Evolutionary conservation across 2,797 vertebrate genomes (phyloP).

Genomic region (Crypturellus tataupa): DNA sequence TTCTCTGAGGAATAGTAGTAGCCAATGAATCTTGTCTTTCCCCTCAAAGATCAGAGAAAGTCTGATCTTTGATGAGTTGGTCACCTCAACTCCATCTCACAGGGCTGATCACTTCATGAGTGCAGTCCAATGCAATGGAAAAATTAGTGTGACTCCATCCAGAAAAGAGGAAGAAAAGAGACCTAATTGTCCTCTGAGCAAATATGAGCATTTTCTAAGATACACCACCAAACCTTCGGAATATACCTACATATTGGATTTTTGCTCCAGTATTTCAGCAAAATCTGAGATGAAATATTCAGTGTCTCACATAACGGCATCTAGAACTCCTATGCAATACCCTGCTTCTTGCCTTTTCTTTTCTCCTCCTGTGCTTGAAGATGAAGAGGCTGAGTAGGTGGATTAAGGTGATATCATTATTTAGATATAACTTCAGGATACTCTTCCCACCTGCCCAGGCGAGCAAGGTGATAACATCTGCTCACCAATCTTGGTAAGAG

Average conservation of each 20-base stretch:
- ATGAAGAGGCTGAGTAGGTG: background rate
- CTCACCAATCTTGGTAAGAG: background rate
- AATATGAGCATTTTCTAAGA: background rate
- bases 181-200: background rate
- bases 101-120: background rate
- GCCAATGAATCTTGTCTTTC: background rate
- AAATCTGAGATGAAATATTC: background rate
- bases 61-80: background rate
- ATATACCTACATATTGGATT: background rate
- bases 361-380: background rate
- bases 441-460: background rate
- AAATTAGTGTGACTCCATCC: background rate
- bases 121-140: background rate
- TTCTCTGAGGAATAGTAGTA: background rate
- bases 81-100: background rate
- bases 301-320: background rate
- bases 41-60: background rate
- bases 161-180: background rate
- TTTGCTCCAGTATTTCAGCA: background rate
- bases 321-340: background rate
- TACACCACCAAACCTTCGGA: background rate
- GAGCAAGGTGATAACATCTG: background rate
- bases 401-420: background rate
- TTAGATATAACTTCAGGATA: background rate
- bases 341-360: background rate